Percentiles rank a stretch among this genome's conserved stretches.
These are phyloP conservation scores for Loris lydekkerianus DNA, from an alignment of 2,797 vertebrate species.

Conservation along the genomic window DNA sequence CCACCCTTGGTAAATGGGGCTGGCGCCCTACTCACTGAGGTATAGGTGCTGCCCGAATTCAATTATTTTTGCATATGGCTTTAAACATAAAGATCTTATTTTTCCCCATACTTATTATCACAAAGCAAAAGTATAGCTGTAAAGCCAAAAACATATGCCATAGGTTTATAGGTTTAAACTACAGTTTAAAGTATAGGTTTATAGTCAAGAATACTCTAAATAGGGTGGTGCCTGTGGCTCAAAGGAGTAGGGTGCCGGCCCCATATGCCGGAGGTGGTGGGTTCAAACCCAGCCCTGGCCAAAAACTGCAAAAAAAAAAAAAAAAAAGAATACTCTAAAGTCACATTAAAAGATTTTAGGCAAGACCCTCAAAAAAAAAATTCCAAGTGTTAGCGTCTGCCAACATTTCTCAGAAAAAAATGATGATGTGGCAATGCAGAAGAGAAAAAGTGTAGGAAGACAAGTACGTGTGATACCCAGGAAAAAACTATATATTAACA, in stretches of 20 bases:
- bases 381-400: not conserved
- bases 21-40: too few species aligned
- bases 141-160: not conserved
- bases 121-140: not conserved
- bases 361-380: not conserved
- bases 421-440: conserved; percentile 88
- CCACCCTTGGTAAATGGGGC: too few species aligned
- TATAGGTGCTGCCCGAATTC: not conserved
- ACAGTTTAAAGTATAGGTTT: not conserved
- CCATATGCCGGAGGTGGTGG: too few species aligned
- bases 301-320: not conserved
- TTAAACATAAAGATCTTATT: conserved; percentile 15
- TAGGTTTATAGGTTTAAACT: too few species aligned
- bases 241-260: too few species aligned
- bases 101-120: not conserved
- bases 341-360: not conserved
- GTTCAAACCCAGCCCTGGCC: too few species aligned
- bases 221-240: not conserved
- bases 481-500: not conserved
- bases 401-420: conserved; percentile 48
- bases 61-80: conserved; percentile 19
- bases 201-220: conserved; percentile 24
- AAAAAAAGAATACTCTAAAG: not conserved
- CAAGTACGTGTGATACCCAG: not conserved
- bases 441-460: not conserved